Evolutionary conservation across 2,113 vertebrate genomes (phyloP), one percentile per base, ranked within the genome.

Genomic region (Sinocyclocheilus rhinocerous): DNA sequence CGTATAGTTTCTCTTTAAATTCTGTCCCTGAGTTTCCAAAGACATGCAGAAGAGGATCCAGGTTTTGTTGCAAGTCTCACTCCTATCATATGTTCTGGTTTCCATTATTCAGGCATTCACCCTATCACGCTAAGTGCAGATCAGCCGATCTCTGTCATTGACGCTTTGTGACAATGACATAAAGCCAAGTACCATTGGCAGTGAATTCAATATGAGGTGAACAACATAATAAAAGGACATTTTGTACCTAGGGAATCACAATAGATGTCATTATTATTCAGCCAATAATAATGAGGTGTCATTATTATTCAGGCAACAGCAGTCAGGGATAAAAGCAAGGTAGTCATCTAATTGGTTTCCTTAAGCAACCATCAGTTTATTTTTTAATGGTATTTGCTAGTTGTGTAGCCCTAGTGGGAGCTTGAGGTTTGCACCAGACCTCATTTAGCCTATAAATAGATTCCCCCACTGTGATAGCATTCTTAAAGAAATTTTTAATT

Each of bases 321-420:
- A 33, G 55, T 20, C 2, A 39, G 80, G 13, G 26, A 22, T 29
- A 10, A 36, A 83, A 67, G 18, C 7, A 48, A 15, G 24, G 45
- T 13, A 22, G 65, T 83, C 16, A n/a, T 72, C 10, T 83, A 83
- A 70, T 36, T 83, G 45, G 63, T 29, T 81, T 81, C 16, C 36
- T 48, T 42, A n/a, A 69, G 45, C 2, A 52, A 20, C 10, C 20
- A 50, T 55, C 63, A 55, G 9, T 22, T 52, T 8, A 36, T 3
- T 55, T 72, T 36, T 26, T 67, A 36, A 36, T 36, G 3, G 20
- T 42, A 36, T 73, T 69, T 50, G 6, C 52, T 24, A 81, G 9
- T 50, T 65, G 59, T 48, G n/a, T 16, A 33, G 39, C 15, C 15
- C 6, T 69, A 67, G 15, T 70, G 18, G 8, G 45, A 48, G 20